These are phyloP conservation scores for Aldabrachelys gigantea DNA, from an alignment of 2,113 vertebrate genomes.

Conservation along the genomic window DNA sequence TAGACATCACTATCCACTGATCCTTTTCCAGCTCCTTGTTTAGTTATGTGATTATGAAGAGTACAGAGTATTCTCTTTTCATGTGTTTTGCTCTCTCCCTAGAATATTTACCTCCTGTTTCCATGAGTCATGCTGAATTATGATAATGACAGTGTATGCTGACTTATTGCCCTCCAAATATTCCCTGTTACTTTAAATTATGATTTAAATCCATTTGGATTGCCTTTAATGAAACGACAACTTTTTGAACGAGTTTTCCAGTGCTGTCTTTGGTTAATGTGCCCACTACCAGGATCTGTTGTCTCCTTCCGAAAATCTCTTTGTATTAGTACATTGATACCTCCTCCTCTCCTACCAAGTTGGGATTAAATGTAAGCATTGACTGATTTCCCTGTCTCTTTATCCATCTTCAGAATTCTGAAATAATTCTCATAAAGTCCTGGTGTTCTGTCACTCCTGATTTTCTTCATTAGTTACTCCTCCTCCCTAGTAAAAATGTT, in stretches of 20 bases:
- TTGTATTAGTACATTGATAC: neutral
- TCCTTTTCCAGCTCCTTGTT: neutral
- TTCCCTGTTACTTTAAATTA: neutral
- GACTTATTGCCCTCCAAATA: neutral
- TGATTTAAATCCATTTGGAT: neutral
- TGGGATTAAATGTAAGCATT: neutral
- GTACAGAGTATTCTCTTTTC: neutral
- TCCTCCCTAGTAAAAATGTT: neutral
- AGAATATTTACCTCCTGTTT: neutral
- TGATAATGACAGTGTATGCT: neutral
- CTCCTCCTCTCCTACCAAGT: neutral
- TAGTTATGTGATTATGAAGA: neutral
- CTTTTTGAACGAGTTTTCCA: neutral
- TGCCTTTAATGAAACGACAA: neutral
- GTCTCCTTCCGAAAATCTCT: neutral
- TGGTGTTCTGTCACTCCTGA: neutral
- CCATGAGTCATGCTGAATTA: neutral
- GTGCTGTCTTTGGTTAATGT: neutral
- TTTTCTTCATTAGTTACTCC: neutral
- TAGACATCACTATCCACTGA: neutral
- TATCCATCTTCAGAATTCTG: neutral
- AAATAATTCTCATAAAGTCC: neutral
- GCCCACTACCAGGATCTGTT: neutral
- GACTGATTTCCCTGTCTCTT: neutral
- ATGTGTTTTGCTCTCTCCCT: neutral